These are phyloP conservation scores for Istiophorus platypterus DNA, from an alignment of 2,113 vertebrate genomes.

Conservation along the genomic window DNA sequence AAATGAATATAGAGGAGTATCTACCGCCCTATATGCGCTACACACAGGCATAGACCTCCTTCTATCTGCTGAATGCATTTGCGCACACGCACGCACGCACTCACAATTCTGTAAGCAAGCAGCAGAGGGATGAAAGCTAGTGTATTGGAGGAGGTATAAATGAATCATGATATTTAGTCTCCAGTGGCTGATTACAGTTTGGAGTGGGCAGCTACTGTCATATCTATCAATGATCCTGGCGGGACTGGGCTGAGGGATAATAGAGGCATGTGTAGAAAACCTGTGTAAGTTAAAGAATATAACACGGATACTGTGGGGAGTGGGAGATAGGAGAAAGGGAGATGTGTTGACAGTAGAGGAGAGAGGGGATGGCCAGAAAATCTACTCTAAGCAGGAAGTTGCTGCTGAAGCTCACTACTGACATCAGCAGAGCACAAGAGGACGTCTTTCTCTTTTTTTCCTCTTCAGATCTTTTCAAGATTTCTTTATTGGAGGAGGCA, in stretches of 20 bases:
- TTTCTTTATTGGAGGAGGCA: background rate
- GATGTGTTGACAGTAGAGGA: background rate
- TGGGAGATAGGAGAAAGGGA: background rate
- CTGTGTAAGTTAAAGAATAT: constrained; percentile 22
- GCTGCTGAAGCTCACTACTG: constrained; percentile 27
- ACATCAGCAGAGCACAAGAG: constrained; percentile 12
- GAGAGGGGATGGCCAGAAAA: constrained; percentile 24
- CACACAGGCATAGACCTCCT: constrained; percentile 25
- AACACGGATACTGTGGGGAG: background rate
- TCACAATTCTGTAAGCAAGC: constrained; percentile 14
- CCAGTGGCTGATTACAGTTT: constrained; percentile 59
- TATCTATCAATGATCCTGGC: constrained; percentile 71
- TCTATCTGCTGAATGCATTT: constrained; percentile 24
- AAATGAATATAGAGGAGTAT: constrained; percentile 60
- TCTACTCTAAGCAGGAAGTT: constrained; percentile 32
- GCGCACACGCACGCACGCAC: background rate
- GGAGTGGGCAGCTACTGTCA: constrained; percentile 43
- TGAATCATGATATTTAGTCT: constrained; percentile 34
- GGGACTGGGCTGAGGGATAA: constrained; percentile 21
- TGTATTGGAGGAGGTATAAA: constrained; percentile 34
- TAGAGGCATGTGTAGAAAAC: constrained; percentile 19
- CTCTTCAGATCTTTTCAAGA: background rate
- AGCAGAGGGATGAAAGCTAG: constrained; percentile 25
- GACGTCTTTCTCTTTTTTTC: background rate
- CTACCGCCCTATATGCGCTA: constrained; percentile 9